Conservation (phyloP, 2,797 vertebrate genomes). For the Rhabdomys pumilio region DNA sequence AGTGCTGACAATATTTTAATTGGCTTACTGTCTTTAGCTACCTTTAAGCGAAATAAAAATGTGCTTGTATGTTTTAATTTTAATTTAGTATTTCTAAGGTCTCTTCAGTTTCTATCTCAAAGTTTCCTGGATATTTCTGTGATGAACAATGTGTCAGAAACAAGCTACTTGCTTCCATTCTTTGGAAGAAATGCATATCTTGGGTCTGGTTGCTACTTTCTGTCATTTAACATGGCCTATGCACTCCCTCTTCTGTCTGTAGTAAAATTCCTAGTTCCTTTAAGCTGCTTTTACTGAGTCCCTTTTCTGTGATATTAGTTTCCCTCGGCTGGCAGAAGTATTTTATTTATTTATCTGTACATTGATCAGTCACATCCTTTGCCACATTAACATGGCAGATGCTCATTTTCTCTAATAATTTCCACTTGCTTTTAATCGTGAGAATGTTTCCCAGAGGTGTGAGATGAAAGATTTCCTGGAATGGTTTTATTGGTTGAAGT, state of each 20-base stretch:
- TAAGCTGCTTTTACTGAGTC: background rate
- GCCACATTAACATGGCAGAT: background rate
- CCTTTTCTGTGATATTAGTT: background rate
- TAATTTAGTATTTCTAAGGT: background rate
- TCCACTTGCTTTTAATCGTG: background rate
- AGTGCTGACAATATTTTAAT: constrained; percentile 8
- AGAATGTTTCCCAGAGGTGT: background rate
- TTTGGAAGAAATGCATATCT: background rate
- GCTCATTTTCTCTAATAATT: background rate
- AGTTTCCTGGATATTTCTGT: background rate
- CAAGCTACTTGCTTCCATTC: background rate
- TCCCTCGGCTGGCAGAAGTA: background rate
- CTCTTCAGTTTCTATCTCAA: background rate
- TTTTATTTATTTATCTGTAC: background rate
- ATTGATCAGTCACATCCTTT: background rate
- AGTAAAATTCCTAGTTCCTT: background rate
- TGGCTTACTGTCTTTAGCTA: background rate
- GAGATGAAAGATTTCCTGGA: background rate
- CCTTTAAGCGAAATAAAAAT: background rate
- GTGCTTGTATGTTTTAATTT: background rate
- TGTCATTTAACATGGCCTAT: background rate
- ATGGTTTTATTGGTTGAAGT: background rate
- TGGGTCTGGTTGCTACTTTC: background rate
- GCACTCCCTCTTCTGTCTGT: constrained; percentile 55
- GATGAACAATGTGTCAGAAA: background rate